These are phyloP conservation scores for Terrapene triunguis DNA, from an alignment of 2,113 vertebrate species.

Conservation along the genomic window DNA sequence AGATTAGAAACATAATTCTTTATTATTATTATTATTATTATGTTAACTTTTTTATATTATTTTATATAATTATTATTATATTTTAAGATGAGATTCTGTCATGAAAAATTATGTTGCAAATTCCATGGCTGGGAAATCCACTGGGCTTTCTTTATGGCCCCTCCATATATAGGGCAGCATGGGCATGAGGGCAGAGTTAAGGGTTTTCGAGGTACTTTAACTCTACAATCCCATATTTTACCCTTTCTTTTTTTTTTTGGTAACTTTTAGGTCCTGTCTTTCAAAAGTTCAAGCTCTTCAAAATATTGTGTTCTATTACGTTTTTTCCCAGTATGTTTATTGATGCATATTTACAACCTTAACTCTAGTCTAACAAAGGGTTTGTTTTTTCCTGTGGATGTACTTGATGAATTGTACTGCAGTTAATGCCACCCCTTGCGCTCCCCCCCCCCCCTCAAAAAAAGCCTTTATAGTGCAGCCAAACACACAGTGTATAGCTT, in stretches of 20 bases:
- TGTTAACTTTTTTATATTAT: background rate
- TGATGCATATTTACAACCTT: background rate
- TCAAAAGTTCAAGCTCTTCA: constrained; percentile 19
- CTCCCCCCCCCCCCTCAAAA: constrained; percentile 2
- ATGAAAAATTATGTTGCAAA: background rate
- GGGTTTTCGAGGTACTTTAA: constrained; percentile 9
- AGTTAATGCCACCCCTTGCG: constrained; percentile 13
- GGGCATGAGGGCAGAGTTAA: constrained; percentile 1
- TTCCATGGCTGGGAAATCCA: background rate
- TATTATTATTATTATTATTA: too few species aligned
- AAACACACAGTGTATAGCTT: constrained; percentile 54
- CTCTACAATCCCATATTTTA: background rate
- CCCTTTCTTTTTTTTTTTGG: background rate
- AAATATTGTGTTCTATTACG: background rate
- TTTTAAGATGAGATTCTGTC: background rate
- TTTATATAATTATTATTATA: background rate
- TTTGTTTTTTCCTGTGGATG: background rate
- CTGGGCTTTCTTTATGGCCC: background rate
- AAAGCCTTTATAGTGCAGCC: constrained; percentile 11
- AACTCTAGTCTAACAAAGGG: constrained; percentile 3
- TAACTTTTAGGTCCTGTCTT: background rate
- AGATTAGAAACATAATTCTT: background rate
- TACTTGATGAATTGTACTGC: constrained; percentile 50
- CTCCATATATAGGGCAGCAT: background rate
- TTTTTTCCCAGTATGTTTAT: background rate